phyloP scores from a whole-genome alignment of 2,888 invertebrate species.

The Napeogenes sylphis region DNA sequence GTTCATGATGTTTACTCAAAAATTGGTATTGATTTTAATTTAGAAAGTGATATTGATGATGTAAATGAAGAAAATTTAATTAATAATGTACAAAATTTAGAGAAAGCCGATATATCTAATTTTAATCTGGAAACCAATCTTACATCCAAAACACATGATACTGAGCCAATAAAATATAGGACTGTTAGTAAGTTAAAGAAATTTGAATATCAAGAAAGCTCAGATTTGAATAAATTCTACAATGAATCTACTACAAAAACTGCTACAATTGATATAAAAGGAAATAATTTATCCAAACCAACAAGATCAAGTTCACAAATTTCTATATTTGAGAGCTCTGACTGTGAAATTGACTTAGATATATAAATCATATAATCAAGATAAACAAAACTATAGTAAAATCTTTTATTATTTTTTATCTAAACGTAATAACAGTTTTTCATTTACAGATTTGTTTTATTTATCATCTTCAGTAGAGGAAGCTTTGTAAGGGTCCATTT shows the following conservation, averaged over 20 bases:
- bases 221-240: conserved; percentile 55
- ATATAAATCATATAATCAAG: conserved; percentile 43
- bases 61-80: conserved; percentile 31
- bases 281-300: conserved; percentile 30
- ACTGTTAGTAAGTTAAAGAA: conserved; percentile 54
- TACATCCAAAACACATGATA: conserved; percentile 12
- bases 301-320: conserved; percentile 54
- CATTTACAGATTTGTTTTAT: conserved; percentile 24
- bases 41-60: conserved; percentile 25
- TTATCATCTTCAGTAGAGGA: conserved; percentile 36
- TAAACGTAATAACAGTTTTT: conserved; percentile 11
- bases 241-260: conserved; percentile 32
- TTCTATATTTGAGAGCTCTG: conserved; percentile 72
- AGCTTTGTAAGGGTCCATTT: conserved; percentile 69
- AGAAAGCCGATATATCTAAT: conserved; percentile 2
- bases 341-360: conserved; percentile 74
- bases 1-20: conserved; percentile 66
- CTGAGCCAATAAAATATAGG: conserved; percentile 29
- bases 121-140: conserved; percentile 8
- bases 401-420: conserved; percentile 17
- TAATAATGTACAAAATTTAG: neutral
- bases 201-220: conserved; percentile 54
- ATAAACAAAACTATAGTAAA: conserved; percentile 10
- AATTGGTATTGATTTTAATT: conserved; percentile 55
- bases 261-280: conserved; percentile 19